Evolutionary conservation across 2,888 invertebrate species (phyloP).

Genomic region (Palloptera scutellata): DNA sequence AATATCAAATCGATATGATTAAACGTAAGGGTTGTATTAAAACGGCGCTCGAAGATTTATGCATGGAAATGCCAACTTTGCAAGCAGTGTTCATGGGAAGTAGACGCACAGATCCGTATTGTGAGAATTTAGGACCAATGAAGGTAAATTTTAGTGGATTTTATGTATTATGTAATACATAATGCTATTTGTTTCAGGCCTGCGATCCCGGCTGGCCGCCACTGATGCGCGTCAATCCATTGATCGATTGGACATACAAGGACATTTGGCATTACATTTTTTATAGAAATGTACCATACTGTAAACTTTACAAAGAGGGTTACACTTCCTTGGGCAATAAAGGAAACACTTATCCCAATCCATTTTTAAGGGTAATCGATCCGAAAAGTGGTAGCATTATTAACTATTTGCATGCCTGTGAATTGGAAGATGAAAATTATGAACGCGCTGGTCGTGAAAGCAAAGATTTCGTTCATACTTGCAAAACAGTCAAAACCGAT

Average conservation of each 20-base stretch:
- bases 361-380: conserved; percentile 69
- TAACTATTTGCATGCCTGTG: conserved; percentile 75
- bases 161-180: conserved; percentile 10
- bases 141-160: conserved; percentile 68
- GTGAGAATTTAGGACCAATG: conserved; percentile 72
- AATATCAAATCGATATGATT: conserved; percentile 78
- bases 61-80: conserved; percentile 69
- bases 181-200: conserved; percentile 64
- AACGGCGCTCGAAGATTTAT: conserved; percentile 72
- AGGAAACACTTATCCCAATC: conserved; percentile 83
- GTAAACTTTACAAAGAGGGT: conserved; percentile 88
- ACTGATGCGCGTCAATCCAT: conserved; percentile 85
- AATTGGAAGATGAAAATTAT: conserved; percentile 51
- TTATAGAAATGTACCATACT: conserved; percentile 84
- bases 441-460: conserved; percentile 58
- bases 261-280: conserved; percentile 92
- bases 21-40: conserved; percentile 77
- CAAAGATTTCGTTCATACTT: conserved; percentile 8
- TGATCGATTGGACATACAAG: conserved; percentile 90
- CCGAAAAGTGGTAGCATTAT: conserved; percentile 59
- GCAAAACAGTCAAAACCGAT: neutral
- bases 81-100: conserved; percentile 94
- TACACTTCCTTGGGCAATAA: conserved; percentile 89
- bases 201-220: conserved; percentile 93
- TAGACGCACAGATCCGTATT: conserved; percentile 85